Evolutionary conservation across 2,888 invertebrate genomes (phyloP).

Genomic region (Agonopterix alstromeriana): DNA sequence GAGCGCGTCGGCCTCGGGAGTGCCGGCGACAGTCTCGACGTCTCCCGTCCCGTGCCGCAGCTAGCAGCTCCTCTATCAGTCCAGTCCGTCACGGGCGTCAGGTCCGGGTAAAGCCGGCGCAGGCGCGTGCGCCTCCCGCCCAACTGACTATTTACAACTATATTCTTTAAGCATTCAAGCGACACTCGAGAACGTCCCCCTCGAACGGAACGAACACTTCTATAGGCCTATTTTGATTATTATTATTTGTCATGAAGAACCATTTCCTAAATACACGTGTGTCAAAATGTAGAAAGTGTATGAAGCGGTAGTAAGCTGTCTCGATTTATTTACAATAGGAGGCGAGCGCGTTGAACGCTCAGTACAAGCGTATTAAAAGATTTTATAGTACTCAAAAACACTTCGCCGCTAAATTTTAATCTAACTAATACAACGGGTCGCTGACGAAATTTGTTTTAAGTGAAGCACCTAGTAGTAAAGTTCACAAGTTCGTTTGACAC

Average conservation of each 20-base stretch:
- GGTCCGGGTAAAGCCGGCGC: slow-evolving; percentile 5
- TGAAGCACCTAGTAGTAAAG: slow-evolving; percentile 32
- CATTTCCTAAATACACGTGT: slow-evolving; percentile 47
- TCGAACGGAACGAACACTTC: slow-evolving; percentile 25
- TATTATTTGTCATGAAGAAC: slow-evolving; percentile 36
- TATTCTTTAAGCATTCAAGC: slow-evolving; percentile 30
- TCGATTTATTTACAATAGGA: slow-evolving; percentile 56
- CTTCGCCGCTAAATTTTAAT: slow-evolving; percentile 29
- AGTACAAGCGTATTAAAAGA: slow-evolving; percentile 45
- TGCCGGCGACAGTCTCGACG: background rate
- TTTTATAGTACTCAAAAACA: slow-evolving; percentile 30
- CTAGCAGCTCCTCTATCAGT: no score
- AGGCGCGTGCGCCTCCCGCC: slow-evolving; percentile 22
- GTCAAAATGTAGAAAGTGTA: slow-evolving; percentile 62
- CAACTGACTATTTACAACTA: slow-evolving; percentile 23
- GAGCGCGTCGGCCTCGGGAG: background rate
- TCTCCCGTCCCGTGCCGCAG: no score
- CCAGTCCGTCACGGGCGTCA: no score
- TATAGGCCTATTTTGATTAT: slow-evolving; percentile 46
- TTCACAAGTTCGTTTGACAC: slow-evolving; percentile 23
- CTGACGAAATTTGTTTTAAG: slow-evolving; percentile 20
- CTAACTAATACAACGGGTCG: slow-evolving; percentile 26
- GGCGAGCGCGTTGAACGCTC: slow-evolving; percentile 38
- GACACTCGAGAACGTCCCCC: slow-evolving; percentile 27
- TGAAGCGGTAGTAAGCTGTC: slow-evolving; percentile 58